A percentile compares a stretch with the other conserved stretches of the same genome.
Conservation (phyloP, 1,140 invertebrate species). For the Limonius californicus region DNA sequence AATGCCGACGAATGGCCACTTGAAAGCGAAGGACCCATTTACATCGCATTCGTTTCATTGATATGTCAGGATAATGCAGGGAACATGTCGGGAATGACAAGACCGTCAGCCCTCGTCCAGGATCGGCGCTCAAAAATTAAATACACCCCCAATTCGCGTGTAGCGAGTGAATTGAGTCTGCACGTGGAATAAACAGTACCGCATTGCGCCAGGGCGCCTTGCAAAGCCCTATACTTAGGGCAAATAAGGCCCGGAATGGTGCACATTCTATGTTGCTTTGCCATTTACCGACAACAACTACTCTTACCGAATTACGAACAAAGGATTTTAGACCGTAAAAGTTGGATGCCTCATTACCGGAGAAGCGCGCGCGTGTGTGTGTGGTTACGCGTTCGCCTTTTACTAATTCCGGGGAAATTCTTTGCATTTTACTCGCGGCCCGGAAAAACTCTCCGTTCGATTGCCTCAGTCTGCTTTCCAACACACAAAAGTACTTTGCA, state of each 20-base stretch:
- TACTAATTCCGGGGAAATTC: neutral
- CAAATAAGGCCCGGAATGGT: neutral
- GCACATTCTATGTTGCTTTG: conserved; percentile 2
- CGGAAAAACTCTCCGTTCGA: too few relatives aligned
- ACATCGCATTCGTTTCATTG: neutral
- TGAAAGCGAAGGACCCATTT: neutral
- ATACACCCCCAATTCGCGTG: neutral
- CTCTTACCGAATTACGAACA: conserved; percentile 11
- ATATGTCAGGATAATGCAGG: neutral
- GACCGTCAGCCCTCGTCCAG: neutral
- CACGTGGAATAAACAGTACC: conserved; percentile 8
- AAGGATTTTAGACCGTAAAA: conserved; percentile 12
- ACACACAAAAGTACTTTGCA: too few relatives aligned
- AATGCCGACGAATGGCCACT: neutral
- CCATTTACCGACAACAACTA: conserved; percentile 12
- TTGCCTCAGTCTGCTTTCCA: too few relatives aligned
- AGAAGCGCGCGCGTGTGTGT: neutral
- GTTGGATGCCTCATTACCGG: neutral
- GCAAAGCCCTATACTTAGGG: conserved; percentile 6
- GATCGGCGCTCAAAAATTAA: neutral
- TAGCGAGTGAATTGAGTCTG: conserved; percentile 5
- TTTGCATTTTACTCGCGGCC: too few relatives aligned
- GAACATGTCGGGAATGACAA: neutral
- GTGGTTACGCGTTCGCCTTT: neutral
- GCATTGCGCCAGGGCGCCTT: conserved; percentile 10